A percentile compares a stretch with the other conserved stretches of the same genome.
Evolutionary conservation across 2,797 vertebrate species (phyloP).

Genomic region (Sebastes trivittatus): DNA sequence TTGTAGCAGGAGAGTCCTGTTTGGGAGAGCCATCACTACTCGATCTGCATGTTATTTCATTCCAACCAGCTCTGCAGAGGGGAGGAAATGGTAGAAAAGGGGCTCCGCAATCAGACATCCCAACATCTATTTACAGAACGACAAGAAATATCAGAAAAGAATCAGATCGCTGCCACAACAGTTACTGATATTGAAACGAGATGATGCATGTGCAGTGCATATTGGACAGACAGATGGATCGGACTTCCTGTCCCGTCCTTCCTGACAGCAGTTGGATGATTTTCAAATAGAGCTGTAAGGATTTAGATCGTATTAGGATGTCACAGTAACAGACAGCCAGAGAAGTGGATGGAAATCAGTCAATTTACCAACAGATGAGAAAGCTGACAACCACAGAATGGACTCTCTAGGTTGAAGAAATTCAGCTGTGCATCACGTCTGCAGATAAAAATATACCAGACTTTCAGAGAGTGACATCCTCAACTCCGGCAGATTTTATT

Average conservation of each 20-base stretch:
- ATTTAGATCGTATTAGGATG: constrained; percentile 36
- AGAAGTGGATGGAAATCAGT: constrained; percentile 29
- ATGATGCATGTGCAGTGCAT: background rate
- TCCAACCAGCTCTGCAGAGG: background rate
- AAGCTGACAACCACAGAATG: constrained; percentile 6
- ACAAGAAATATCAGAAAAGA: background rate
- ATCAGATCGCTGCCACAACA: background rate
- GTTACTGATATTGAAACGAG: background rate
- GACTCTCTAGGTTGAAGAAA: background rate
- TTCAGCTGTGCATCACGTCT: background rate
- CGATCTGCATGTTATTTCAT: background rate
- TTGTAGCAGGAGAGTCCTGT: background rate
- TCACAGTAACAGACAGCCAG: constrained; percentile 23
- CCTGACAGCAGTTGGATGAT: constrained; percentile 6
- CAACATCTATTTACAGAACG: background rate
- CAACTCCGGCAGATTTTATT: background rate
- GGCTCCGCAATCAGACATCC: background rate
- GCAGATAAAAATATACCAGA: background rate
- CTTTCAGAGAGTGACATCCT: background rate
- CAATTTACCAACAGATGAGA: constrained; percentile 17
- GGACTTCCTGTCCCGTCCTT: background rate
- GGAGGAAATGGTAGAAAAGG: background rate
- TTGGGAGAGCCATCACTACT: background rate
- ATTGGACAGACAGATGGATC: background rate
- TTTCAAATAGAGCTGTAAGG: constrained; percentile 13